A percentile compares a stretch with the other conserved stretches of the same genome.
These are phyloP conservation scores for Nomada flava DNA, from an alignment of 2,888 invertebrate genomes.

Conservation along the genomic window DNA sequence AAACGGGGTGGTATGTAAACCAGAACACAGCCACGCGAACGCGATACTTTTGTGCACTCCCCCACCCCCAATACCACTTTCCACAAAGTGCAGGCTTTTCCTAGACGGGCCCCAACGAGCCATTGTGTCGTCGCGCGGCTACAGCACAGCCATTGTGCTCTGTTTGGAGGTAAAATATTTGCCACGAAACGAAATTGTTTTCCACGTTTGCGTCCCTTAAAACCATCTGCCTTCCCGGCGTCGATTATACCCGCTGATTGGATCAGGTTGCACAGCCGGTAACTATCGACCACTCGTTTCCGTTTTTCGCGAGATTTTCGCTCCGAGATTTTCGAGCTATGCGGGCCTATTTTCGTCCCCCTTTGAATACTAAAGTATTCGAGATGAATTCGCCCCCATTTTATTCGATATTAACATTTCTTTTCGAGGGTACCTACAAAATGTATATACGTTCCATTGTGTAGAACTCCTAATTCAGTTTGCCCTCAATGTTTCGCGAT, in stretches of 20 bases:
- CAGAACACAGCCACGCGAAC: constrained; percentile 35
- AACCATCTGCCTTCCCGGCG: constrained; percentile 53
- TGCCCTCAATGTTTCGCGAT: constrained; percentile 22
- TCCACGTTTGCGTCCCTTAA: constrained; percentile 36
- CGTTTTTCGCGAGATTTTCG: constrained; percentile 7
- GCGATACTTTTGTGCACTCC: constrained; percentile 49
- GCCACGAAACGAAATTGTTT: constrained; percentile 61
- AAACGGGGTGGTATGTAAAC: constrained; percentile 42
- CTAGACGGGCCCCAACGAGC: constrained; percentile 8
- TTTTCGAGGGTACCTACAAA: no score
- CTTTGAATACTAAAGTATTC: background rate
- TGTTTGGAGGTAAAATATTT: constrained; percentile 62
- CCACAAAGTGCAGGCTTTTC: constrained; percentile 38
- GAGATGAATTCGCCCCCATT: background rate
- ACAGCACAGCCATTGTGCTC: constrained; percentile 28
- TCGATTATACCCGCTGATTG: constrained; percentile 35
- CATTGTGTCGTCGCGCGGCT: constrained; percentile 34
- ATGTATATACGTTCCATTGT: no score
- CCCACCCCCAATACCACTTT: constrained; percentile 8
- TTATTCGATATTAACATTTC: no score
- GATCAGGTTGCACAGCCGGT: constrained; percentile 34
- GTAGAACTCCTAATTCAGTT: background rate
- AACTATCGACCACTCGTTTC: constrained; percentile 3
- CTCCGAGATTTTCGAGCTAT: background rate
- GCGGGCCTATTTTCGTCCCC: background rate